Base-by-base conservation (phyloP, 2,888 invertebrate genomes). In the Agrilus biguttatus region DNA sequence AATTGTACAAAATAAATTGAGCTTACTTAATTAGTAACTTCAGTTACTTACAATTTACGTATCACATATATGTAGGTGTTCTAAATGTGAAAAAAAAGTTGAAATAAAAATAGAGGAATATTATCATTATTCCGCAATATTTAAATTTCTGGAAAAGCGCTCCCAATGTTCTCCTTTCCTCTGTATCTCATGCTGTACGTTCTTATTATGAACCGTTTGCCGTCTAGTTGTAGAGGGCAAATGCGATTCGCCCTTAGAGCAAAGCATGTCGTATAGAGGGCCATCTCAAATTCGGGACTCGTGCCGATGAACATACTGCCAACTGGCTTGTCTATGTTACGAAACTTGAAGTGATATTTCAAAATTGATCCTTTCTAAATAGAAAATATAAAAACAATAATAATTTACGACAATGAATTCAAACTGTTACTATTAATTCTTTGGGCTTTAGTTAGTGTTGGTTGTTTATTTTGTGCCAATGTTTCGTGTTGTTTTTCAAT, bases 271-370 rank as follows among this genome's bases (percentile, higher is more conserved):
- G 91, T 86, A 62, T 90, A 93, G 3, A 93, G 63, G 0, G 92
- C 86, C 67, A 95, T 74, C 65, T 95, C 93, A 49, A 92, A 69
- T 66, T 93, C 93, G 0, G 93, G 93, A 41, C 89, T 89, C 2
- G 86, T 86, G 19, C 89, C 89, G 47, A 89, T 70, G 55, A 89
- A 86, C 70, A 88, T 73, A 0, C 77, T 73, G 41, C 80, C 80
- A 0, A 84, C 83, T 0, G 88, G 86, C 57, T 89, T 89, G 49
- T 79, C 78, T 2, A 75, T 66, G 1, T 77, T 76, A 56, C 79
- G 75, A 61, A 83, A 81, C 42, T 72, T 77, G 47, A 84, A 78
- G 49, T 84, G 83, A 36, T 78, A 63, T 60, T 86, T 85, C 23
- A 87, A 40, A 14, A 88, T 74, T 4, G 74, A 73, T 33, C 83